Percentiles rank a stretch among this genome's conserved stretches.
Conservation (phyloP, 2,797 vertebrate genomes). For the Myotis findleyi region DNA sequence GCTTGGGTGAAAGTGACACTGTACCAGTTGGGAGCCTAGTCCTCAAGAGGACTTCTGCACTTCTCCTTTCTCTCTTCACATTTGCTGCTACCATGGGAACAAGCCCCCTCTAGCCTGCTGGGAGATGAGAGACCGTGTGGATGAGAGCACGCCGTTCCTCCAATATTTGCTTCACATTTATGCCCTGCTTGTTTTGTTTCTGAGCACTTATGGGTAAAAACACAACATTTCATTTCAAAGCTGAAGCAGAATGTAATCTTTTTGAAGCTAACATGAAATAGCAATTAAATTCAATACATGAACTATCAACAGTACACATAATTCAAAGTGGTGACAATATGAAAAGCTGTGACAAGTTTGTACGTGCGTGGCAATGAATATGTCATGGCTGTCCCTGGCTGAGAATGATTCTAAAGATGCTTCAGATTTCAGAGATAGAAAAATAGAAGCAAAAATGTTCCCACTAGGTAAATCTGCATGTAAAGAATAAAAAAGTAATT, state of each 20-base stretch:
- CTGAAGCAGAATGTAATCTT: background rate
- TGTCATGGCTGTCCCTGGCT: background rate
- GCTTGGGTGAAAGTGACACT: background rate
- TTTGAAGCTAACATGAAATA: background rate
- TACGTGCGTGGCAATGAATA: background rate
- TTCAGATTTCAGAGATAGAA: background rate
- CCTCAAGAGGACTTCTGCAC: background rate
- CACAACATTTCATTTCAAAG: conserved; percentile 3
- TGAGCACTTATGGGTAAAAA: background rate
- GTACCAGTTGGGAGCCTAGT: background rate
- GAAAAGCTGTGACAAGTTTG: background rate
- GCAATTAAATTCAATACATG: background rate
- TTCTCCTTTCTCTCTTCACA: background rate
- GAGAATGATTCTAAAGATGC: background rate
- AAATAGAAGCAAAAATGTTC: background rate
- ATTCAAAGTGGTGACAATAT: background rate
- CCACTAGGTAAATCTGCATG: background rate
- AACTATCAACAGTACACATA: background rate
- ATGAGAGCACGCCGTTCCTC: background rate
- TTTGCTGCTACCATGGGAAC: background rate
- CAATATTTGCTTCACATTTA: background rate
- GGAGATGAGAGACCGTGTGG: background rate
- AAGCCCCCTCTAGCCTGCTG: background rate
- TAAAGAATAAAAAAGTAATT: background rate
- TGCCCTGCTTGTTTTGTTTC: background rate